Conservation (phyloP, 2,113 vertebrate genomes). For the Odocoileus virginianus region DNA sequence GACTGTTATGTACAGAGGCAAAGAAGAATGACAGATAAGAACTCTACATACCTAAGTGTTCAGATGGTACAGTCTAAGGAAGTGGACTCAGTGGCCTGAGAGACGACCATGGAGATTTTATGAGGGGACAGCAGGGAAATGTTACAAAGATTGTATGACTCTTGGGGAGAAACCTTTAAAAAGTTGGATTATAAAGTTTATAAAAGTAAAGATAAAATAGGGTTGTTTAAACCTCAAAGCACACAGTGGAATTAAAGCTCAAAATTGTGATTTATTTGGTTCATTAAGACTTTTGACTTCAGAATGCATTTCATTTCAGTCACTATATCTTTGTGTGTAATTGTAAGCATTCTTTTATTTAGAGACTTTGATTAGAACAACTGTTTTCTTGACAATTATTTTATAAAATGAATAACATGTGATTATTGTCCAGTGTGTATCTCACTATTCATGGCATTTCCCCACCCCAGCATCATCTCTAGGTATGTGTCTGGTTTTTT, state of each 20-base stretch:
- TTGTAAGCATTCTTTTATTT: conserved; percentile 24
- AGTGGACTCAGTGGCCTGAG: not conserved
- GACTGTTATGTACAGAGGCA: not conserved
- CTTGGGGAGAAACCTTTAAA: conserved; percentile 6
- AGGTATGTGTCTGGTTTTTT: conserved; percentile 5
- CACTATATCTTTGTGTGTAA: conserved; percentile 4
- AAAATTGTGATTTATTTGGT: not conserved
- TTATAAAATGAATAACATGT: not conserved
- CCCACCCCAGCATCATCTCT: too few relatives aligned
- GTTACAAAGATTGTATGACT: not conserved
- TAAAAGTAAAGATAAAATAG: not conserved
- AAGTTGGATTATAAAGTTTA: not conserved
- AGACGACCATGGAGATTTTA: not conserved
- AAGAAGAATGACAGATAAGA: not conserved
- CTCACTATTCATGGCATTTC: not conserved
- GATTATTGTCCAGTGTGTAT: not conserved
- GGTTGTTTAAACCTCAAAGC: not conserved
- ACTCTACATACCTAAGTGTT: not conserved
- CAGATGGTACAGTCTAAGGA: not conserved
- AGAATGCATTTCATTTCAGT: not conserved
- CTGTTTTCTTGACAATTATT: conserved; percentile 31
- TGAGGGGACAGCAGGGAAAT: not conserved
- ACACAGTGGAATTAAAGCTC: not conserved
- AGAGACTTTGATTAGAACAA: conserved; percentile 12
- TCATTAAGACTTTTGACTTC: not conserved